Base-by-base conservation (phyloP, 2,113 vertebrate genomes). In the Megalops atlanticus region DNA sequence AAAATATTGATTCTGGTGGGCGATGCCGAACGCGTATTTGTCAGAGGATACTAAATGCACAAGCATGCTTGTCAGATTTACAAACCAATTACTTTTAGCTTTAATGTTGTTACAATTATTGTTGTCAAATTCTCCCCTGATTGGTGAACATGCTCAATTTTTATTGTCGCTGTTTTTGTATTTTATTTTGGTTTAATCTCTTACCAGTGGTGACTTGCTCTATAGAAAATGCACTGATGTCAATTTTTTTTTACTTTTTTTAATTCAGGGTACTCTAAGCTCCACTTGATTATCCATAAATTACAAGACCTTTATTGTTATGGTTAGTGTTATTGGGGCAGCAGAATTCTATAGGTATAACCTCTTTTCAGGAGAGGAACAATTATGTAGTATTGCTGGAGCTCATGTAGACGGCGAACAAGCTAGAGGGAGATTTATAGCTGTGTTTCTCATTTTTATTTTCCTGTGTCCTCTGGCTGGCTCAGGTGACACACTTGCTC, bases 381-480 rank as follows among this genome's bases (percentile, higher is more conserved):
- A n/a, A 2, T 8, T 77, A 2, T 16, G 33, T 74, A 47, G 40
- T 3, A 41, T 33, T 16, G 36, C 72, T 41, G 71, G n/a, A 74
- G 31, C n/a, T 24, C 35, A 73, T 31, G 49, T 43, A 33, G 8
- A 35, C 11, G 38, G 7, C 11, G 11, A 11, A 36, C 31, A 72
- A 3, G 24, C 12, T 31, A 4, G 11, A 49, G 33, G 24, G 52
- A 64, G 33, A n/a, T 54, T 7, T 39, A 74, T 54, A 41, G 52
- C 35, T 74, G 52, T 31, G 41, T 74, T 74, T 74, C 39, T 36
- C 72, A 18, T 81, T 58, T 74, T 80, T 12, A 21, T 45, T 12
- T n/a, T n/a, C n/a, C n/a, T n/a, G n/a, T 80, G 75, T 82, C 82
- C 84, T 78, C 76, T 86, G 87, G 68, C 83, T 77, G 84, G 84